These are phyloP conservation scores for Malurus cyaneus DNA, from an alignment of 2,113 vertebrate species.

Conservation along the genomic window DNA sequence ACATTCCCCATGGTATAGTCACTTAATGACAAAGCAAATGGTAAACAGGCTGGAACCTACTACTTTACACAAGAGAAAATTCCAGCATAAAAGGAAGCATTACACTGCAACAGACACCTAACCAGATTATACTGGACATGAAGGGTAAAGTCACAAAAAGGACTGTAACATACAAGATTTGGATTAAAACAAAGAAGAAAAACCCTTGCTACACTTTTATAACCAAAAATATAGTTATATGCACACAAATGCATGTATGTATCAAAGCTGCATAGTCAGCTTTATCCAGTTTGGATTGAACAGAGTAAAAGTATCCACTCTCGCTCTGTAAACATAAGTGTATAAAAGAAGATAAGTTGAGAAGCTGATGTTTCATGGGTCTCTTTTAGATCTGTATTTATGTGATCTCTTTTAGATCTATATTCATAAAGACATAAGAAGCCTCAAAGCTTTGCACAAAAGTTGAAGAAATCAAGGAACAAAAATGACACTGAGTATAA, in stretches of 20 bases:
- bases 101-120: background rate
- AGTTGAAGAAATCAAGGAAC: background rate
- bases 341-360: background rate
- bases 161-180: background rate
- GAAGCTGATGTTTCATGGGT: background rate
- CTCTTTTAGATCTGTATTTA: background rate
- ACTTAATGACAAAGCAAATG: slow-evolving; percentile 47
- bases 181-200: background rate
- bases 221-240: background rate
- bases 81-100: background rate
- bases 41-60: slow-evolving; percentile 20
- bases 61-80: slow-evolving; percentile 8
- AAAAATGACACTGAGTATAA: background rate
- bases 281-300: background rate
- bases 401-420: background rate
- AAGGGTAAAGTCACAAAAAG: background rate
- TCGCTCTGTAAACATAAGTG: background rate
- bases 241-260: background rate
- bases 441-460: background rate
- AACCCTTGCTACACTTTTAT: background rate
- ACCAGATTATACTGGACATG: background rate
- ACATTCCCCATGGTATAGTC: slow-evolving; percentile 16
- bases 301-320: background rate
- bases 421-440: background rate
- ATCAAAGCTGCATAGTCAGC: background rate